Base-by-base conservation (phyloP, 2,888 invertebrate genomes). In the Drosophila hamatofila region DNA sequence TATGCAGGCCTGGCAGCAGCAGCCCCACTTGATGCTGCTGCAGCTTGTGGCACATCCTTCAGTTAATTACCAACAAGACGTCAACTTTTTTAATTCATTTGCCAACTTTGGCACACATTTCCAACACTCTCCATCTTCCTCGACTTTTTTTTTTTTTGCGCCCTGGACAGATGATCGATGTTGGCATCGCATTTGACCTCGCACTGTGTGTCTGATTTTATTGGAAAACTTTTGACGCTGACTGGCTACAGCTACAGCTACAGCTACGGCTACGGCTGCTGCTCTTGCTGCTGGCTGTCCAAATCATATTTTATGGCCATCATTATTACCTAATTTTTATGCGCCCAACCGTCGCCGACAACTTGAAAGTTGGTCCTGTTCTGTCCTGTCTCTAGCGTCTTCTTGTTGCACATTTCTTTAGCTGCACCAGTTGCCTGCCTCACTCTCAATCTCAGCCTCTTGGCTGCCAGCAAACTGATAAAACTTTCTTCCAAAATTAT, bases 301-400 rank as follows among this genome's bases (percentile, higher is more conserved):
- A 89, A 89, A 88, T 85, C 82, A 88, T 86, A 86, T 86, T 86
- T 86, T 86, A 86, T 86, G 90, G 80, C 88, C 86, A 82, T 86
- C 86, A 86, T 86, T 86, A 89, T 86, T 89, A 86, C 76, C 88
- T 88, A 88, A 88, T 86, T 86, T 86, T 88, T 80, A 88, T 86
- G 83, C 77, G 72, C 65, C 74, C 70, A 70, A 65, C 52, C 63
- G 66, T 61, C 67, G 72, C 51, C 68, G 55, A 35, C 65, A 66
- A 81, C 72, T 66, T 37, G 72, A 83, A 84, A 84, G 65, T 84
- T 84, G 30, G 84, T 84, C 83, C 77, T 85, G 72, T 42, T 41
- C 59, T 18, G 42, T 42, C 27, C 46, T 46, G 48, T 27, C 48
- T 30, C 52, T n/a, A n/a, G 65, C 66, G 23, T 18, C 61, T 55